Evolutionary conservation across 2,797 vertebrate species (phyloP).

Genomic region (Brachyalestes nurse): DNA sequence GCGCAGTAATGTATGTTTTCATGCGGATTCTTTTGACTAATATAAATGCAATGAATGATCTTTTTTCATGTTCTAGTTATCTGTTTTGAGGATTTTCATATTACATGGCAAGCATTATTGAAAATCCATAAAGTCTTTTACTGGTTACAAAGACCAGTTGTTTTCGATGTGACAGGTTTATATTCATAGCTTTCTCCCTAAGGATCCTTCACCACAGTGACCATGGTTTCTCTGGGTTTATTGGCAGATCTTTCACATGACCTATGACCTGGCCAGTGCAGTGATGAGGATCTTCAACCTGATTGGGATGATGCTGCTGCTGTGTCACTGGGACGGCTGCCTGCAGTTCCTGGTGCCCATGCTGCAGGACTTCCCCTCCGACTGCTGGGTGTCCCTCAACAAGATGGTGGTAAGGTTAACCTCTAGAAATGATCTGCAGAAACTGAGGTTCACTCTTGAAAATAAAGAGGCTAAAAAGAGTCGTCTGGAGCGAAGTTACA

Average conservation of each 20-base stretch:
- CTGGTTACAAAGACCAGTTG: not conserved
- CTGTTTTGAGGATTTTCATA: too few species aligned
- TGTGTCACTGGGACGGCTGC: constrained; percentile 89
- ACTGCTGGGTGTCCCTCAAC: constrained; percentile 89
- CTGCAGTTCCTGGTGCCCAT: constrained; percentile 90
- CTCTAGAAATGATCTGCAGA: not conserved
- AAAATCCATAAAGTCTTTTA: not conserved
- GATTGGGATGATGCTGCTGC: constrained; percentile 88
- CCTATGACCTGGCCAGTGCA: constrained; percentile 86
- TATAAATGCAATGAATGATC: too few species aligned
- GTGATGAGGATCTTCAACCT: constrained; percentile 88
- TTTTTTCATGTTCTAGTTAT: too few species aligned
- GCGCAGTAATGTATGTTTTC: too few species aligned
- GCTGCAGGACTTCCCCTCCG: constrained; percentile 87
- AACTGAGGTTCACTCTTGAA: too few species aligned
- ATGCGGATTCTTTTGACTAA: too few species aligned
- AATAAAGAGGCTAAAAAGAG: too few species aligned
- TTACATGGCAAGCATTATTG: too few species aligned
- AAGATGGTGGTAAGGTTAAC: constrained; percentile 87
- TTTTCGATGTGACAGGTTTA: not conserved
- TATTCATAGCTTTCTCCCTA: not conserved
- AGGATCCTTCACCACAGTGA: not conserved
- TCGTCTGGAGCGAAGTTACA: too few species aligned
- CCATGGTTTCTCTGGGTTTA: constrained; percentile 1
- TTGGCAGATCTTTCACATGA: constrained; percentile 88